Base-by-base conservation (phyloP, 2,888 invertebrate genomes). In the Caenorhabditis afra region DNA sequence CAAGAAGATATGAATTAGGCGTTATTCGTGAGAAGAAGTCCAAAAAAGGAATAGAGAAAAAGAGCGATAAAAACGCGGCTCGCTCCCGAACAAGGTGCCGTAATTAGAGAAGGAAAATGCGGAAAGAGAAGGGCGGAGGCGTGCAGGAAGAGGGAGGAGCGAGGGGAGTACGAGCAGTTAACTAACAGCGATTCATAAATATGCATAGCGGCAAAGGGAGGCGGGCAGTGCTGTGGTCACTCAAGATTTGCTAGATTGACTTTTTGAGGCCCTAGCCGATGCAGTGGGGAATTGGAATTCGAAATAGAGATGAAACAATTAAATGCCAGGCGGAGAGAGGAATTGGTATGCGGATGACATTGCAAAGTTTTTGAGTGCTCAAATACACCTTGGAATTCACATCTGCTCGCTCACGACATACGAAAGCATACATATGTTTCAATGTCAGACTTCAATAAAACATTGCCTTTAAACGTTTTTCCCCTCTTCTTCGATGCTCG, bases 131-230 rank as follows among this genome's bases (percentile, higher is more conserved):
- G 29, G 41, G 29, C 16, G 8, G 55, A 3, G 39, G 44, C 10
- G 23, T 16, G 23, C 22, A 41, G 47, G 47, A 39, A n/a, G 41
- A 45, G 59, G 59, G 66, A 66, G 66, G 55, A 59, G 66, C 52
- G 37, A 29, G 23, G 39, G 47, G 61, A 74, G 74, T 66, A 61
- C 65, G 47, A 73, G 73, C 64, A 73, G 73, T 73, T 73, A 73
- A 73, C 73, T 73, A 73, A 73, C 73, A 50, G 73, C 73, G 73
- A 73, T 73, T 73, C 73, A 73, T 73, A 73, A 73, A 73, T 73
- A 73, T 73, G 73, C 73, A 73, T 73, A 64, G 73, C 73, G 58
- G 64, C 52, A 55, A 50, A 55, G 57, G 58, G 55, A n/a, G n/a
- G n/a, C n/a, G n/a, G 71, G 71, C 71, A 71, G 20, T 71, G 73